phyloP scores from a whole-genome alignment of 2,797 vertebrate genomes.

The Rhinogobio ventralis region DNA sequence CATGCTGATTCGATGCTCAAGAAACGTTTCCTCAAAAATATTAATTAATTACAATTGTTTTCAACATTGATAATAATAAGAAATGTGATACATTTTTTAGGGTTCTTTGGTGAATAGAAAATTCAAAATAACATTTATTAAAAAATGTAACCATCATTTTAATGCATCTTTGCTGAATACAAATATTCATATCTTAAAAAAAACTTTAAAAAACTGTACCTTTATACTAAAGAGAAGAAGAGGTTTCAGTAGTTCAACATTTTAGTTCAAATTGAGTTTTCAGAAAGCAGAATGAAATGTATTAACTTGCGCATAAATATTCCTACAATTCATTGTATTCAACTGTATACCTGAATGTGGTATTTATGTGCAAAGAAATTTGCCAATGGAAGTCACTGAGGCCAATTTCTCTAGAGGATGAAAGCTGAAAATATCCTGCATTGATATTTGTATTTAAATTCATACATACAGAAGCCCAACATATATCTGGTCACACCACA shows the following conservation, averaged over 20 bases:
- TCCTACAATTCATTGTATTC: background rate
- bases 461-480: background rate
- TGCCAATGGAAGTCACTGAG: background rate
- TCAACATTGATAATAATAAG: too few species aligned
- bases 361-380: background rate
- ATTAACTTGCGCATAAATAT: background rate
- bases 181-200: background rate
- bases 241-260: background rate
- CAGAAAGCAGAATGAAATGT: background rate
- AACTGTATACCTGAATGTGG: background rate
- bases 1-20: background rate
- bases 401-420: background rate
- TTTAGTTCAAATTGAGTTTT: background rate
- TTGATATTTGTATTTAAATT: background rate
- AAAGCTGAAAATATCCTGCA: background rate
- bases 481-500: background rate
- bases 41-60: too few species aligned
- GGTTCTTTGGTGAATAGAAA: too few species aligned
- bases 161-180: background rate
- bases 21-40: background rate
- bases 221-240: background rate
- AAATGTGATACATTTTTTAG: too few species aligned
- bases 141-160: too few species aligned
- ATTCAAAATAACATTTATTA: too few species aligned
- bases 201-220: background rate